Evolutionary conservation across 2,113 vertebrate species (phyloP), one percentile per base, ranked within the genome.

Genomic region (Sialia sialis): DNA sequence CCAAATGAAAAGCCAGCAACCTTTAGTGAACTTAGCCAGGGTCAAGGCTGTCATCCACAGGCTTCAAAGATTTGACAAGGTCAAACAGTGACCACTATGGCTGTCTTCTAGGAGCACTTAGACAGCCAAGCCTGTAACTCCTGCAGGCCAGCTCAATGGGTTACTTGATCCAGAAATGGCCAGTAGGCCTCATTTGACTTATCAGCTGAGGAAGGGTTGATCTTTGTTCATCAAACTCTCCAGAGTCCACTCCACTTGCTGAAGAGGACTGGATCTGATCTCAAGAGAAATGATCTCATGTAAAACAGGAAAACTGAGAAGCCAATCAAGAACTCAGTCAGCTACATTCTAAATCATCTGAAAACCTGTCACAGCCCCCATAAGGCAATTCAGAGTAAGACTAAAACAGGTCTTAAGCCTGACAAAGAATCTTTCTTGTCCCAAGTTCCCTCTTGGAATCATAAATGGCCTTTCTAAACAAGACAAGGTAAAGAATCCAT

Each of bases 1-100:
- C 39, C 26, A 76, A 55, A 72, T 4, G 1, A 1, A 66, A 77
- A 43, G 23, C 8, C 39, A 52, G 30, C 0, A 1, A 58, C 17
- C 38, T 54, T 17, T 3, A 29, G 26, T 46, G 58, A 84, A 49
- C 32, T 56, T 81, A 91, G 44, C 8, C 34, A 91, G 38, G 19
- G 20, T 38, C 39, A 67, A 69, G 29, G 39, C 18, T 56, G 14
- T 46, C 66, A 83, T 13, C 16, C n/a, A 80, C 16, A 64, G 19
- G 29, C 29, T 81, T 84, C 41, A 48, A 84, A 60, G 27, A 25
- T 9, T 39, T 73, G 43, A 52, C 12, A 39, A 64, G 26, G 27
- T 60, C 34, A 41, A 91, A 81, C 10, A 60, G 7, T 16, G 56
- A 56, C 41, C 44, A 54, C 43, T 59, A 67, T 49, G 54, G 27